Evolutionary conservation across 2,113 vertebrate genomes (phyloP).

Genomic region (Microcebus jonahi): DNA sequence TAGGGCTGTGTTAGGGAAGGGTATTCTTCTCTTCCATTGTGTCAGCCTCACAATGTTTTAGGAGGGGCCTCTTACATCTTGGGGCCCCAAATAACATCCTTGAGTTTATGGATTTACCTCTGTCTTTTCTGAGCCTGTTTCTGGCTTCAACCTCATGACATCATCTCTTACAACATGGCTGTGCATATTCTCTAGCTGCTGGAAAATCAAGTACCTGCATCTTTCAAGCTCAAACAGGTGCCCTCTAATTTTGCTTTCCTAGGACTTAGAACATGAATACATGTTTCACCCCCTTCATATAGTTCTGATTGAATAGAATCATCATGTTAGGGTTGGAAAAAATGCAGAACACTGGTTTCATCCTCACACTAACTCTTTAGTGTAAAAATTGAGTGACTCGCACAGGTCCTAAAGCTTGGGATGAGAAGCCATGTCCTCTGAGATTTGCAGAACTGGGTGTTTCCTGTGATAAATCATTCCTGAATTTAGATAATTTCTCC

Average conservation of each 20-base stretch:
- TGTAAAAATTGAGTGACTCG: background rate
- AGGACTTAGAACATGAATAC: background rate
- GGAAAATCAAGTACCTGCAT: background rate
- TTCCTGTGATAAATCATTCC: background rate
- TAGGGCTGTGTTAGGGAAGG: background rate
- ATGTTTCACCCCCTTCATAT: background rate
- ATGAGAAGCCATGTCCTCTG: background rate
- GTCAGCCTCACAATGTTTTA: background rate
- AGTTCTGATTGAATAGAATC: background rate
- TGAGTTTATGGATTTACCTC: background rate
- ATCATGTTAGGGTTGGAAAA: background rate
- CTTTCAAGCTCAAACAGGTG: background rate
- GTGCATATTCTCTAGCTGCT: background rate
- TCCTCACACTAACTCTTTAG: background rate
- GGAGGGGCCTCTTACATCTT: background rate
- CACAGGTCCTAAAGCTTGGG: background rate
- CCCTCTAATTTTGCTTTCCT: background rate
- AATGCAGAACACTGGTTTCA: background rate
- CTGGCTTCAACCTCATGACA: background rate
- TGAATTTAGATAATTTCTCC: constrained; percentile 2
- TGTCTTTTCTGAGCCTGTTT: background rate
- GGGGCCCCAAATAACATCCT: background rate
- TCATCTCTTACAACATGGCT: background rate
- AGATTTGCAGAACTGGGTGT: background rate
- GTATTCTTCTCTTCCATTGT: background rate